Base-by-base conservation (phyloP, 2,888 invertebrate genomes). In the Trachelus tabidus region DNA sequence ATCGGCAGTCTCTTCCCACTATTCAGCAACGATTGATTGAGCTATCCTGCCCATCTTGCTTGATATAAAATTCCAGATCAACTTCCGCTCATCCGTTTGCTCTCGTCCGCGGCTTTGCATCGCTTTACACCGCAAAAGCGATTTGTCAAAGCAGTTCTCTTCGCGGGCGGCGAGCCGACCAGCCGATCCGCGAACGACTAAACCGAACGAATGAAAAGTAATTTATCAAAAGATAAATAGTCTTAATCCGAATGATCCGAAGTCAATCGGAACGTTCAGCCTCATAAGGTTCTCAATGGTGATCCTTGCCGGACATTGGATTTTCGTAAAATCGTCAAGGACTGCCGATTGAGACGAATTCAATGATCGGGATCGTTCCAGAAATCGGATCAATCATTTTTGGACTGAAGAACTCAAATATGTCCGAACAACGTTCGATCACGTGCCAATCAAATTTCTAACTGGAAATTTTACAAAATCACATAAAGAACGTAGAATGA, bases 61-160 rank as follows among this genome's bases (percentile, higher is more conserved):
- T 0, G 23, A 56, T 23, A 23, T 23, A 56, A 56, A 56, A 23
- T 23, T 23, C 6, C 23, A 56, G 23, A 23, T 56, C 6, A 56
- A 56, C 23, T 56, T 56, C 23, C 56, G 23, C 56, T 56, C 56
- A 23, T 56, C 56, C 56, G 56, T 56, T 56, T 56, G 1, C 23
- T 56, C 71, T 31, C 31, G 79, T 82, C 78, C 77, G 77, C 84
- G 82, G 89, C 87, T 90, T 90, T 90, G 88, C 90, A 85, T 88
- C 88, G 88, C 89, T 91, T 90, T 90, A 89, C 86, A 81, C 73
- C 77, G 86, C 76, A 87, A 90, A 90, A 90, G 90, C 85, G 88
- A 87, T 87, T 89, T 85, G 89, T 85, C 88, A 91, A 91, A 90
- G 86, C 88, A 77, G 80, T 80, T 81, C 77, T 75, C 34, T 73